These are phyloP conservation scores for Drosophila prolongata DNA, from an alignment of 2,888 invertebrate genomes.

Conservation along the genomic window DNA sequence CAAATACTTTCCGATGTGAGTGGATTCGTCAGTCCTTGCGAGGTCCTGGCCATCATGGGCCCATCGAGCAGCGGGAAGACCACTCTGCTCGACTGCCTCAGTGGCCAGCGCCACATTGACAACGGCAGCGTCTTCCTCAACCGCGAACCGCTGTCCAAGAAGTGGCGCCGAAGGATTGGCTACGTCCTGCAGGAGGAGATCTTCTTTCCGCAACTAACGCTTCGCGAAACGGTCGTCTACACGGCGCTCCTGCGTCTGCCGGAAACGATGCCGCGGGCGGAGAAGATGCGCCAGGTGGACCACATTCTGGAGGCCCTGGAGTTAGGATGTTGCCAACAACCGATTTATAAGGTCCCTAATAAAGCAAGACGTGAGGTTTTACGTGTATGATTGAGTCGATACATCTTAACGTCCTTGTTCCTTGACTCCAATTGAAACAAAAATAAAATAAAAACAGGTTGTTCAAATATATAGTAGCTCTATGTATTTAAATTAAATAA, in stretches of 20 bases:
- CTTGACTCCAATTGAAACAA: constrained; percentile 10
- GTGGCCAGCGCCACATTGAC: constrained; percentile 88
- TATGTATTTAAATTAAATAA: too few relatives aligned
- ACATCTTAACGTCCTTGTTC: constrained; percentile 2
- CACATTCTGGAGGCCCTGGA: constrained; percentile 91
- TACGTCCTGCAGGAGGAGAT: constrained; percentile 93
- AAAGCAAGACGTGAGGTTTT: too few relatives aligned
- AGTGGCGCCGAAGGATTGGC: constrained; percentile 90
- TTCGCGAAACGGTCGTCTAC: constrained; percentile 90
- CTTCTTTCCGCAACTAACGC: constrained; percentile 91
- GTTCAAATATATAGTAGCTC: too few relatives aligned
- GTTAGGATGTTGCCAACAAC: constrained; percentile 88
- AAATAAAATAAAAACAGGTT: too few relatives aligned
- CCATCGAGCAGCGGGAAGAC: constrained; percentile 93
- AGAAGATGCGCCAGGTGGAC: constrained; percentile 91
- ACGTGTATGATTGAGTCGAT: too few relatives aligned
- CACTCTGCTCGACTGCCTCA: constrained; percentile 90
- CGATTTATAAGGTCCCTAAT: too few relatives aligned
- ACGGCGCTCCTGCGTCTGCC: constrained; percentile 88
- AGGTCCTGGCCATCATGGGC: constrained; percentile 92
- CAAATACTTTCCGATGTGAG: constrained; percentile 89
- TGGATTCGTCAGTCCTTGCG: constrained; percentile 90
- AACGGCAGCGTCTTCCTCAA: constrained; percentile 89
- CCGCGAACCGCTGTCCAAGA: constrained; percentile 87
- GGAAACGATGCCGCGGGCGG: constrained; percentile 88